Percentiles rank a stretch among this genome's conserved stretches.
Conservation (phyloP, 1,140 invertebrate genomes). For the Camponotus floridanus region DNA sequence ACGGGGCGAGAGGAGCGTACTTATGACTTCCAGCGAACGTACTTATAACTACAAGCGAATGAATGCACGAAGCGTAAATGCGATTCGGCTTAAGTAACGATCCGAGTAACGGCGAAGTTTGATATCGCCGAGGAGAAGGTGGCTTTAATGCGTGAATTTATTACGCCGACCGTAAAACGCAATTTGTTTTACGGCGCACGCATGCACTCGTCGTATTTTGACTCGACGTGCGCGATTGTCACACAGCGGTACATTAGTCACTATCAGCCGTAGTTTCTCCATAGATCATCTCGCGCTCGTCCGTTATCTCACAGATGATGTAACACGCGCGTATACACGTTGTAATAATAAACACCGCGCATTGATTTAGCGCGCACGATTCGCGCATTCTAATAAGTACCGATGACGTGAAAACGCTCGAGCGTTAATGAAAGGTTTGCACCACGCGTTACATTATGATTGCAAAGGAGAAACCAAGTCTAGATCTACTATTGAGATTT, state of each 20-base stretch:
- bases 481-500: slow-evolving; percentile 19
- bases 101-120: slow-evolving; percentile 16
- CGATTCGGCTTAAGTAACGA: slow-evolving; percentile 34
- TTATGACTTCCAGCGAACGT: not conserved
- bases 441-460: not conserved
- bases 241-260: slow-evolving; percentile 47
- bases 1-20: not conserved
- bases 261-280: slow-evolving; percentile 38
- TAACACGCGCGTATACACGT: not conserved
- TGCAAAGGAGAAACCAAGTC: not conserved
- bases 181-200: slow-evolving; percentile 44
- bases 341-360: slow-evolving; percentile 4
- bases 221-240: slow-evolving; percentile 43
- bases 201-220: slow-evolving; percentile 40
- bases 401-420: slow-evolving; percentile 7
- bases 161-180: slow-evolving; percentile 29
- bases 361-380: slow-evolving; percentile 27
- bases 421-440: slow-evolving; percentile 24
- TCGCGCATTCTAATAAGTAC: slow-evolving; percentile 5
- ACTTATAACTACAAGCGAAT: not conserved
- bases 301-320: slow-evolving; percentile 5
- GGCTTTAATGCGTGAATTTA: slow-evolving; percentile 51
- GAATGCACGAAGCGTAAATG: not conserved
- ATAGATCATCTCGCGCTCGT: slow-evolving; percentile 1
- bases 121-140: slow-evolving; percentile 5